A percentile compares a stretch with the other conserved stretches of the same genome.
Conservation (phyloP, 2,797 vertebrate species). For the Melanogrammus aeglefinus region DNA sequence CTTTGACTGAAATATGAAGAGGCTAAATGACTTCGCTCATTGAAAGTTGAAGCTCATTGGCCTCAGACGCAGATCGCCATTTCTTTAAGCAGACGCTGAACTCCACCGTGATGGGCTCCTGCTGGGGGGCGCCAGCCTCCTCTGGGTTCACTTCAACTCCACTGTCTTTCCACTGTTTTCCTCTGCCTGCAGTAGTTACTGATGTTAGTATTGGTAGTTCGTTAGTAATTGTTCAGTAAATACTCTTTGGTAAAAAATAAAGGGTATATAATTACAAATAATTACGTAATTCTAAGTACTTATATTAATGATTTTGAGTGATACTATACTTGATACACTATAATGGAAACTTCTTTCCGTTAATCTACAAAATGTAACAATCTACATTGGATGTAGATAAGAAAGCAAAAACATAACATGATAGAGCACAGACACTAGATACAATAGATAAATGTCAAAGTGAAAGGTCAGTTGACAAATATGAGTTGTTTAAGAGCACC, state of each 20-base stretch:
- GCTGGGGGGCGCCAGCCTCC: conserved; percentile 13
- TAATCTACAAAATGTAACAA: not conserved
- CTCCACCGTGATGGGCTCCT: conserved; percentile 66
- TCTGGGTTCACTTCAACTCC: conserved; percentile 14
- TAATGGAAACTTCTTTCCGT: not conserved
- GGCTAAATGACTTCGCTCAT: too few relatives aligned
- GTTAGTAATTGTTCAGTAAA: not conserved
- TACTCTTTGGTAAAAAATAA: too few relatives aligned
- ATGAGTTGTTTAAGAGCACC: conserved; percentile 47
- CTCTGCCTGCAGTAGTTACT: conserved; percentile 59
- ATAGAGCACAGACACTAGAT: too few relatives aligned
- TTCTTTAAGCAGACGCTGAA: conserved; percentile 74
- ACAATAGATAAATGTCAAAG: not conserved
- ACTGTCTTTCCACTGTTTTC: conserved; percentile 17
- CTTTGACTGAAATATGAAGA: too few relatives aligned
- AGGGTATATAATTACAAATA: not conserved
- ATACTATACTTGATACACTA: not conserved
- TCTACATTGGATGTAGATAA: not conserved
- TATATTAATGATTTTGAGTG: not conserved
- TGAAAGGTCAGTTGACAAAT: not conserved
- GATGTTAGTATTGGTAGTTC: not conserved
- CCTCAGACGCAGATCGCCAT: conserved; percentile 51
- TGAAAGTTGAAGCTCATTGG: conserved; percentile 5
- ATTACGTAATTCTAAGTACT: not conserved
- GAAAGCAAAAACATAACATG: too few relatives aligned